phyloP scores from a whole-genome alignment of 2,113 vertebrate genomes.

The Sciurus niger region DNA sequence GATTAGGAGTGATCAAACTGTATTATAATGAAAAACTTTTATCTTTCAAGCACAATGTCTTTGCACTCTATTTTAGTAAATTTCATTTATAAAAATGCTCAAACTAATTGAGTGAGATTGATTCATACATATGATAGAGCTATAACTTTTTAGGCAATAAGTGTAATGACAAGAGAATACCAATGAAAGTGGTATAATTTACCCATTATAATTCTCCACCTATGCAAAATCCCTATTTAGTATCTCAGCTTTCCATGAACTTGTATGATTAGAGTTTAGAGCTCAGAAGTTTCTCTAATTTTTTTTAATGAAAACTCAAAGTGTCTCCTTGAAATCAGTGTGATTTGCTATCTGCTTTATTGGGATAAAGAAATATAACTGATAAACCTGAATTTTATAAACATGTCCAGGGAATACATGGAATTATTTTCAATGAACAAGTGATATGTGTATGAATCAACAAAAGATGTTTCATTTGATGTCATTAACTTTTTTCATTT shows the following conservation, averaged over 20 bases:
- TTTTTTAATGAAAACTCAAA: background rate
- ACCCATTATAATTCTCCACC: background rate
- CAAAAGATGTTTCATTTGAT: background rate
- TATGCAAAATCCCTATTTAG: background rate
- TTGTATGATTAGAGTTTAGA: background rate
- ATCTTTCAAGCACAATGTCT: background rate
- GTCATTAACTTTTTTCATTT: constrained; percentile 5
- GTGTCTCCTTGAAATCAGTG: background rate
- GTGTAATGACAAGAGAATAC: background rate
- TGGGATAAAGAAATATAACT: background rate
- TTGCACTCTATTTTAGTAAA: background rate
- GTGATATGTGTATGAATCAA: background rate
- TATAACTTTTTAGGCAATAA: background rate
- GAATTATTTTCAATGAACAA: background rate
- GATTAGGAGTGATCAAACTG: background rate
- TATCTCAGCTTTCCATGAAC: background rate
- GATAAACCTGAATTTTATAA: background rate
- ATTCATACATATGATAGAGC: background rate
- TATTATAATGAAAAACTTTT: background rate
- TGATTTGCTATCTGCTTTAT: background rate
- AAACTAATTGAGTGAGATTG: constrained; percentile 18
- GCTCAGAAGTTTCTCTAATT: background rate
- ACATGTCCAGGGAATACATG: background rate
- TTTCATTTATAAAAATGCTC: background rate
- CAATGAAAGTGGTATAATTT: background rate